A percentile compares a stretch with the other conserved stretches of the same genome.
Evolutionary conservation across 1,140 invertebrate genomes (phyloP).

Genomic region (Thaumatotibia leucotreta): DNA sequence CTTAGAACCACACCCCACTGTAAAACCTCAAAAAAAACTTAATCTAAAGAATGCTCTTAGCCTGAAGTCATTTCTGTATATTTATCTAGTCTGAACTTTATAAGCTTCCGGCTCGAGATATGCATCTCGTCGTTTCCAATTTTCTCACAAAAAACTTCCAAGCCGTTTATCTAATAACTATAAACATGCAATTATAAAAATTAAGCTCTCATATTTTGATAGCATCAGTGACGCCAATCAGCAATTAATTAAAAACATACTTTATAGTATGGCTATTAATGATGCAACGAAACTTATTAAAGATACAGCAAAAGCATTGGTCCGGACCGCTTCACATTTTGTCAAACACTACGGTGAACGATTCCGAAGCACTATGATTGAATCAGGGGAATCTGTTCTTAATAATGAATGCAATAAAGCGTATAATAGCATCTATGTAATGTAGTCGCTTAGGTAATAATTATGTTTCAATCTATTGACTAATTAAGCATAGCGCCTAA

Average conservation of each 20-base stretch:
- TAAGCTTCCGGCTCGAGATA: no score
- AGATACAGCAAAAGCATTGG: neutral
- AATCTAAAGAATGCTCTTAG: no score
- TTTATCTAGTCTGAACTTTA: no score
- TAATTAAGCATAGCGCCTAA: slow-evolving; percentile 47
- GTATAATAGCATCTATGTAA: neutral
- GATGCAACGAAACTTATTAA: neutral
- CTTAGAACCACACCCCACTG: no score
- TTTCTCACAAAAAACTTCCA: neutral
- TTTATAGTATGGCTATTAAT: slow-evolving; percentile 2
- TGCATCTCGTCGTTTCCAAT: no score
- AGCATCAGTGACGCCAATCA: neutral
- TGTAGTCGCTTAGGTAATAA: neutral
- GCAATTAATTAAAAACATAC: slow-evolving; percentile 12
- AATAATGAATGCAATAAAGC: neutral
- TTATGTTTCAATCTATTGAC: slow-evolving; percentile 28
- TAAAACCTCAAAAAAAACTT: no score
- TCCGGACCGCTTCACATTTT: slow-evolving; percentile 2
- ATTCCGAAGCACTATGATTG: neutral
- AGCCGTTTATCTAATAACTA: neutral
- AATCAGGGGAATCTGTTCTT: neutral
- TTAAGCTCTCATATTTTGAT: neutral
- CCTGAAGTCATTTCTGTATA: no score
- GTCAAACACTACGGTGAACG: neutral
- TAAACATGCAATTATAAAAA: slow-evolving; percentile 8